Conservation (phyloP, 2,888 invertebrate genomes). For the Augochlorella aurata region DNA sequence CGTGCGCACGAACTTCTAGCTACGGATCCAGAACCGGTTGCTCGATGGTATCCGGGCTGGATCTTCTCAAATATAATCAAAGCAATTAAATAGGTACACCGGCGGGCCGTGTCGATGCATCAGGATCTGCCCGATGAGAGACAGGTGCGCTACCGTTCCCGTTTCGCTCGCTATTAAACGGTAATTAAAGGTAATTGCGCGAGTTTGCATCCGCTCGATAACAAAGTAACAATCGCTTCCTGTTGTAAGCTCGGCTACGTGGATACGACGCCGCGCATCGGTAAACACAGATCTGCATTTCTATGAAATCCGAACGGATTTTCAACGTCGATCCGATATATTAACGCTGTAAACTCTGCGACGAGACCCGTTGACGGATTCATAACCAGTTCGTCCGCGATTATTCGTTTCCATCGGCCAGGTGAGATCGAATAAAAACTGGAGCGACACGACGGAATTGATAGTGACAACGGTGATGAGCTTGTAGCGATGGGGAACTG, state of each 20-base stretch:
- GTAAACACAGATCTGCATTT: slow-evolving; percentile 38
- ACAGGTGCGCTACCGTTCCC: slow-evolving; percentile 51
- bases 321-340: background rate
- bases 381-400: background rate
- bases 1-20: slow-evolving; percentile 21
- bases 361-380: background rate
- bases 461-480: slow-evolving; percentile 2
- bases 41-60: slow-evolving; percentile 39
- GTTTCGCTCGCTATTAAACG: slow-evolving; percentile 66
- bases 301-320: slow-evolving; percentile 14
- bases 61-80: slow-evolving; percentile 63
- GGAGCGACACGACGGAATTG: background rate
- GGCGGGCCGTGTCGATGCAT: slow-evolving; percentile 59
- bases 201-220: slow-evolving; percentile 67
- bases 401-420: background rate
- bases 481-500: background rate
- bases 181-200: slow-evolving; percentile 69
- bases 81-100: slow-evolving; percentile 59
- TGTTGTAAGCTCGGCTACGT: slow-evolving; percentile 41
- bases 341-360: background rate
- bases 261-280: slow-evolving; percentile 26
- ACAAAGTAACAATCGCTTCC: slow-evolving; percentile 67
- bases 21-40: slow-evolving; percentile 30
- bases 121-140: slow-evolving; percentile 52
- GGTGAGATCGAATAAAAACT: background rate